These are phyloP conservation scores for Sesia apiformis DNA, from an alignment of 2,888 invertebrate species.

Conservation along the genomic window DNA sequence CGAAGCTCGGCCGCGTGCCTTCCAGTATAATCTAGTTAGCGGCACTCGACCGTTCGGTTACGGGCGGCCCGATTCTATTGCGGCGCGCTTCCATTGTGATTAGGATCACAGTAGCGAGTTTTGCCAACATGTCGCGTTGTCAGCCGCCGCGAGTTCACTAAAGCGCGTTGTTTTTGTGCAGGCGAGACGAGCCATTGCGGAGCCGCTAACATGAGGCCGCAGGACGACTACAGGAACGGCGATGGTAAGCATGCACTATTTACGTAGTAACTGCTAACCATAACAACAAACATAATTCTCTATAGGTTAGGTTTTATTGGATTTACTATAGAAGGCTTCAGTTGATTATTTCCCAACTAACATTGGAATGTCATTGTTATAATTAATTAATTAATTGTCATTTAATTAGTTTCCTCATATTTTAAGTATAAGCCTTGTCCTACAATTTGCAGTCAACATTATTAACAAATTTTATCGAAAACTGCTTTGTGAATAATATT, in stretches of 20 bases:
- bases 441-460: too few relatives aligned
- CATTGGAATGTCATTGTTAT: too few relatives aligned
- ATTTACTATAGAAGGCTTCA: too few relatives aligned
- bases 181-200: constrained; percentile 8
- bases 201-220: constrained; percentile 37
- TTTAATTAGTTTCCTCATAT: too few relatives aligned
- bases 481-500: too few relatives aligned
- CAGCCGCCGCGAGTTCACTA: constrained; percentile 11
- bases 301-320: too few relatives aligned
- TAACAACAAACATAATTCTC: too few relatives aligned
- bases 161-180: constrained; percentile 2
- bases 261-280: too few relatives aligned
- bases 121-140: neutral
- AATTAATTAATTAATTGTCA: too few relatives aligned
- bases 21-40: constrained; percentile 31
- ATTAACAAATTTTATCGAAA: too few relatives aligned
- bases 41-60: neutral
- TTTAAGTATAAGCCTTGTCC: too few relatives aligned
- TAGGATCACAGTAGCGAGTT: constrained; percentile 2
- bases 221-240: constrained; percentile 45
- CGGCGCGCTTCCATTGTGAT: constrained; percentile 1
- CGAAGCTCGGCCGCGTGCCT: neutral
- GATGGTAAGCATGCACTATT: constrained; percentile 32
- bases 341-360: too few relatives aligned
- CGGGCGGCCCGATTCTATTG: constrained; percentile 4